These are phyloP conservation scores for Pollenia labialis DNA, from an alignment of 2,888 invertebrate species.

Conservation along the genomic window DNA sequence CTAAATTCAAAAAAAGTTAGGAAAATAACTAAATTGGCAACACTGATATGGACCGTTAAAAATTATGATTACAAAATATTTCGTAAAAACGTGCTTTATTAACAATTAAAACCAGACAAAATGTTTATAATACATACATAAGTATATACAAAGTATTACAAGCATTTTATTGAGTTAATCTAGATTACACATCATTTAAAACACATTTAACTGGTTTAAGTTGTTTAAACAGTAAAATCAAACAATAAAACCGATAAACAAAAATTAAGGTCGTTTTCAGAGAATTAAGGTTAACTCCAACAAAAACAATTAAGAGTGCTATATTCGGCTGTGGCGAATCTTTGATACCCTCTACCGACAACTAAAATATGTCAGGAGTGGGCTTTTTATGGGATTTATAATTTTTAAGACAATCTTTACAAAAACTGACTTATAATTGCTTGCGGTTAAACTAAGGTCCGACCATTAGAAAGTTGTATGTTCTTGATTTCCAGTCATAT, in stretches of 20 bases:
- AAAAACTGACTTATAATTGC: no score
- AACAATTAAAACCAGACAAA: slow-evolving; percentile 22
- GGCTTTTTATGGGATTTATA: no score
- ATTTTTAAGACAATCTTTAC: no score
- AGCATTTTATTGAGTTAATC: slow-evolving; percentile 35
- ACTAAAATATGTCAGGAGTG: no score
- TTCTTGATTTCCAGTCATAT: no score
- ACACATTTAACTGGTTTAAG: slow-evolving; percentile 36
- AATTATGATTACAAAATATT: slow-evolving; percentile 9
- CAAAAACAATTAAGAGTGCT: background rate
- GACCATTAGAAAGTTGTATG: no score
- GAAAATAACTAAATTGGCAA: background rate
- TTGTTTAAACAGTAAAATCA: slow-evolving; percentile 33
- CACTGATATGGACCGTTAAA: slow-evolving; percentile 6
- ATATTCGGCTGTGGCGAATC: background rate
- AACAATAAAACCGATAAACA: slow-evolving; percentile 28
- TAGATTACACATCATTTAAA: slow-evolving; percentile 31
- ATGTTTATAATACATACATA: background rate
- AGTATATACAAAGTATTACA: slow-evolving; percentile 8
- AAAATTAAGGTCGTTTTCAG: background rate
- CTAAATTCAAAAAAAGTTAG: background rate
- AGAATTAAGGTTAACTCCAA: background rate
- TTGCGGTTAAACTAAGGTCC: no score
- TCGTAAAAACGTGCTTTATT: slow-evolving; percentile 22
- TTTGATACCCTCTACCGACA: no score